Evolutionary conservation across 2,797 vertebrate species (phyloP).

Genomic region (Poecilia gillii): DNA sequence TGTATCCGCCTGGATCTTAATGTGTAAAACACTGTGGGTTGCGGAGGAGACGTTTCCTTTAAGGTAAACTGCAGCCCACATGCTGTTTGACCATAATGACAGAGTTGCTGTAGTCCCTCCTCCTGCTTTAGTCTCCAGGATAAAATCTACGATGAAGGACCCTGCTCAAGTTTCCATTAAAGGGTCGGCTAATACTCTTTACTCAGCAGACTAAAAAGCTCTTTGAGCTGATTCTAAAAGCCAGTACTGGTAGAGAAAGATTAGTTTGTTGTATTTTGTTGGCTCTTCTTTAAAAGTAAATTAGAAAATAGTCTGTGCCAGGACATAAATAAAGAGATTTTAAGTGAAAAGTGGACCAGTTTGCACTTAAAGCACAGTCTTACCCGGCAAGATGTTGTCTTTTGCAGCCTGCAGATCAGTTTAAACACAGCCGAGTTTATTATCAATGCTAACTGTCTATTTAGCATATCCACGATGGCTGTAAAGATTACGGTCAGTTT

Average conservation of each 20-base stretch:
- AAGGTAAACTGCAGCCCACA: constrained; percentile 59
- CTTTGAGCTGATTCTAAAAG: constrained; percentile 53
- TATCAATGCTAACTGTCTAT: background rate
- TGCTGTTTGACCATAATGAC: constrained; percentile 71
- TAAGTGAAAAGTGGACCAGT: background rate
- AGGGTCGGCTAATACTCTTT: constrained; percentile 57
- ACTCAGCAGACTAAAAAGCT: constrained; percentile 38
- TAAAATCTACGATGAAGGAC: constrained; percentile 53
- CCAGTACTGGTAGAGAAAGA: constrained; percentile 32
- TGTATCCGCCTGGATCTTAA: constrained; percentile 42
- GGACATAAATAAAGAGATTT: constrained; percentile 3
- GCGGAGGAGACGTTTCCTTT: constrained; percentile 60
- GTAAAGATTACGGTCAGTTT: background rate
- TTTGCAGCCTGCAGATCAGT: background rate
- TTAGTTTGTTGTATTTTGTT: constrained; percentile 30
- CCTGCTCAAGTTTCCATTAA: constrained; percentile 65
- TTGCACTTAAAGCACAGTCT: background rate
- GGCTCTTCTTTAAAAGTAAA: constrained; percentile 5
- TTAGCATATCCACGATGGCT: background rate
- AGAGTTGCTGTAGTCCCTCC: constrained; percentile 49
- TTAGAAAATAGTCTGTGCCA: background rate
- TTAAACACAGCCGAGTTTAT: background rate
- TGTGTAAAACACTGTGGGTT: constrained; percentile 62
- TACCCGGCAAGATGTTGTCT: background rate
- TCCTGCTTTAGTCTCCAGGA: constrained; percentile 45